phyloP scores from a whole-genome alignment of 2,888 invertebrate genomes.

The Drosophila eohydei region DNA sequence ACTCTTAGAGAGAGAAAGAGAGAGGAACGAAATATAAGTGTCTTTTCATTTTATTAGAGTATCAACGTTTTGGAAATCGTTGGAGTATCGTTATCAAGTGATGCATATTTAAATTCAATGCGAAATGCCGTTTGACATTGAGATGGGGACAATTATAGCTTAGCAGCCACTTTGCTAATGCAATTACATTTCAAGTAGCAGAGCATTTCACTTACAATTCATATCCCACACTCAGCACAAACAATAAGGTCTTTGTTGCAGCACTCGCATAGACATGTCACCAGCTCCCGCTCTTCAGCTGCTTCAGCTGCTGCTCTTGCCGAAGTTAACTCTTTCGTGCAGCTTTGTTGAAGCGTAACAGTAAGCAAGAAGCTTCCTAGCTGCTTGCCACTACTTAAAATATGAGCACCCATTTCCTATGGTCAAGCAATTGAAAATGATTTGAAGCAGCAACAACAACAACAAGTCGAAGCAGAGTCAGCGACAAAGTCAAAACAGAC shows the following conservation, averaged over 20 bases:
- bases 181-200: constrained; percentile 75
- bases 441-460: constrained; percentile 52
- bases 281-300: background rate
- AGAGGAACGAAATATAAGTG: background rate
- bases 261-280: constrained; percentile 44
- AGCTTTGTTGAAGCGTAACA: constrained; percentile 79
- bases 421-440: constrained; percentile 81
- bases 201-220: constrained; percentile 60
- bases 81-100: constrained; percentile 2
- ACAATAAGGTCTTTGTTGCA: constrained; percentile 67
- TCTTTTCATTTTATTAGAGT: background rate
- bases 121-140: constrained; percentile 32
- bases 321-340: constrained; percentile 54
- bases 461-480: constrained; percentile 12
- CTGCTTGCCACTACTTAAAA: constrained; percentile 77
- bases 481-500: constrained; percentile 76
- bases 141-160: constrained; percentile 49
- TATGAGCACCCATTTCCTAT: constrained; percentile 79
- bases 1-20: background rate
- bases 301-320: background rate
- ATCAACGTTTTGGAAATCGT: background rate
- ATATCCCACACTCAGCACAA: constrained; percentile 1
- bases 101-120: constrained; percentile 3
- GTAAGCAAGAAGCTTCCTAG: constrained; percentile 72
- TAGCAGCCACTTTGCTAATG: constrained; percentile 73